These are phyloP conservation scores for Drosophila longiperda DNA, from an alignment of 2,888 invertebrate genomes.

Conservation along the genomic window DNA sequence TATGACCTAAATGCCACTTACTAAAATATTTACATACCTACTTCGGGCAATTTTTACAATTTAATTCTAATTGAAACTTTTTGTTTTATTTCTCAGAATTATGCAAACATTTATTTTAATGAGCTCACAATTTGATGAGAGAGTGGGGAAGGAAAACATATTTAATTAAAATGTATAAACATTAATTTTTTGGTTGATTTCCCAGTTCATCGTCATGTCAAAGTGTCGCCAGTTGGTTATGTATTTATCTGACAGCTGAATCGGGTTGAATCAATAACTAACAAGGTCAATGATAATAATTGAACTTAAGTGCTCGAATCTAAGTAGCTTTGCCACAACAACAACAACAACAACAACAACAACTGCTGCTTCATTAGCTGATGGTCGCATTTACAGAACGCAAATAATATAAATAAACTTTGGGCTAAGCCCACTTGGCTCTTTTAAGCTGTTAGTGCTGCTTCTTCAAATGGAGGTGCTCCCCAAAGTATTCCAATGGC, in stretches of 20 bases:
- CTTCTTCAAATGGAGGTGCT: conserved; percentile 1
- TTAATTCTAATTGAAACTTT: conserved; percentile 13
- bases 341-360: conserved; percentile 4
- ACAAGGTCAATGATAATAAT: conserved; percentile 36
- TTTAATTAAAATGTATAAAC: neutral
- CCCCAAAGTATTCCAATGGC: conserved; percentile 17
- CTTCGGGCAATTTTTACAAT: conserved; percentile 2
- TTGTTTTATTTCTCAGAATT: neutral
- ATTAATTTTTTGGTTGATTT: neutral
- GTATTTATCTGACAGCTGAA: conserved; percentile 18
- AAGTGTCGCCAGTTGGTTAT: conserved; percentile 17
- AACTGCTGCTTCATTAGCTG: conserved; percentile 29
- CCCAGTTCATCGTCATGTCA: conserved; percentile 9
- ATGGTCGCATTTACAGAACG: conserved; percentile 13
- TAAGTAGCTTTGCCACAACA: conserved; percentile 6
- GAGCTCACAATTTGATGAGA: neutral
- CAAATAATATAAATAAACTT: conserved; percentile 59
- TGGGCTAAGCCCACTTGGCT: conserved; percentile 57
- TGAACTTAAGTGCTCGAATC: conserved; percentile 28
- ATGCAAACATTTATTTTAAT: neutral
- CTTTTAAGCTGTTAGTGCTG: conserved; percentile 34
- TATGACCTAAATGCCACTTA: conserved; percentile 17
- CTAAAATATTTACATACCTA: conserved; percentile 7
- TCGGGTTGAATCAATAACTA: conserved; percentile 16
- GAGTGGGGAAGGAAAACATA: neutral